Percentiles rank a stretch among this genome's conserved stretches.
phyloP scores from a whole-genome alignment of 2,888 invertebrate genomes.

The Pristionchus exspectatus region DNA sequence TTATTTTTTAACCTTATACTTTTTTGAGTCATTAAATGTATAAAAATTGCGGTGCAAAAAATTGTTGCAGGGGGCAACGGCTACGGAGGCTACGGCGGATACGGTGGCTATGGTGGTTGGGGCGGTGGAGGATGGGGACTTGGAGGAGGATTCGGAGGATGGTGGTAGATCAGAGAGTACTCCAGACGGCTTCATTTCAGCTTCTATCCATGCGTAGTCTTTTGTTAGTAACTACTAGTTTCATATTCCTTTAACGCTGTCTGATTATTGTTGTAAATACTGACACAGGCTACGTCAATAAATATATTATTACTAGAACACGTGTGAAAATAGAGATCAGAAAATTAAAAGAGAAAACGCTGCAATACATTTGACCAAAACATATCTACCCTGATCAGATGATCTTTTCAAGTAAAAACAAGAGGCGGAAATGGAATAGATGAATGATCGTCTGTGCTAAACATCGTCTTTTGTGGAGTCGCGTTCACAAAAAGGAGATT shows the following conservation, averaged over 20 bases:
- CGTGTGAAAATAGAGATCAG: neutral
- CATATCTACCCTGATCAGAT: neutral
- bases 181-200: too few relatives aligned
- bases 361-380: neutral
- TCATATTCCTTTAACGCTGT: too few relatives aligned
- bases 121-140: neutral
- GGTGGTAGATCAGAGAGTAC: too few relatives aligned
- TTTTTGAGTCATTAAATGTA: neutral
- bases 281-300: too few relatives aligned
- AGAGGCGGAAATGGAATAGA: neutral
- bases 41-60: too few relatives aligned
- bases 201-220: too few relatives aligned
- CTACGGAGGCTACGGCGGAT: neutral
- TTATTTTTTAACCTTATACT: too few relatives aligned
- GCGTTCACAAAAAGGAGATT: neutral
- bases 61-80: neutral
- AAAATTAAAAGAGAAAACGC: neutral
- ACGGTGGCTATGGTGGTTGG: neutral
- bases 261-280: too few relatives aligned
- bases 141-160: neutral
- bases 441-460: neutral
- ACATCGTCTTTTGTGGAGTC: neutral
- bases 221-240: too few relatives aligned
- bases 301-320: too few relatives aligned
- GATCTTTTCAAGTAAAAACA: neutral